Evolutionary conservation across 2,888 invertebrate species (phyloP), one percentile per base, ranked within the genome.

Genomic region (Tipula helvola): DNA sequence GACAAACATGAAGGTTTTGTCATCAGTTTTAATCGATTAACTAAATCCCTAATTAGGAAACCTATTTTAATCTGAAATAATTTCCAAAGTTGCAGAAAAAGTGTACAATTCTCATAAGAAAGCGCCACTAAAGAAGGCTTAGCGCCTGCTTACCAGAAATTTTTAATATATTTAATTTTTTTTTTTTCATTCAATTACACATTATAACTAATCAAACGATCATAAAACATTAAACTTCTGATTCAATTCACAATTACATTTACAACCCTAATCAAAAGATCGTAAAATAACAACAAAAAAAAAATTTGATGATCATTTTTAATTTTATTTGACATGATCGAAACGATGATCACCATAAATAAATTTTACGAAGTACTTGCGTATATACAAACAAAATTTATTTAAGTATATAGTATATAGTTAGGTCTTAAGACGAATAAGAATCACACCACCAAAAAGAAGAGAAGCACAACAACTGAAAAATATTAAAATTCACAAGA

Each of bases 311-410:
- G 41, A 84, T 84, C 84, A 84, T 16, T 39, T 84, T 39, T 84
- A 84, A 84, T 84, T 36, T 16, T n/a, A 84, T 84, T 84, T 84
- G 84, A 84, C 84, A 84, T 84, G 84, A 84, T 84, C 83, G 18
- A 16, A 71, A 16, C 28, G 28, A 28, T 28, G 28, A 28, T 28
- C 28, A 28, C 5, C 36, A 83, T 36, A 36, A 36, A 39, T 84
- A 84, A 39, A 84, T 84, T 84, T 84, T 36, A 84, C 83, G 7
- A 83, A 39, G 39, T 84, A 39, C n/a, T 5, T 39, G n/a, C 84
- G 13, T 10, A 36, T 28, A 84, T 7, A 84, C n/a, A 36, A 39
- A 39, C 2, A 36, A 83, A 39, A 16, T 84, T 39, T 84, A 71
- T 71, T 3, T 71, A 28, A 5, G 8, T 10, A 28, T 28, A 71